These are phyloP conservation scores for Gadopsis marmoratus DNA, from an alignment of 2,797 vertebrate species.

Conservation along the genomic window DNA sequence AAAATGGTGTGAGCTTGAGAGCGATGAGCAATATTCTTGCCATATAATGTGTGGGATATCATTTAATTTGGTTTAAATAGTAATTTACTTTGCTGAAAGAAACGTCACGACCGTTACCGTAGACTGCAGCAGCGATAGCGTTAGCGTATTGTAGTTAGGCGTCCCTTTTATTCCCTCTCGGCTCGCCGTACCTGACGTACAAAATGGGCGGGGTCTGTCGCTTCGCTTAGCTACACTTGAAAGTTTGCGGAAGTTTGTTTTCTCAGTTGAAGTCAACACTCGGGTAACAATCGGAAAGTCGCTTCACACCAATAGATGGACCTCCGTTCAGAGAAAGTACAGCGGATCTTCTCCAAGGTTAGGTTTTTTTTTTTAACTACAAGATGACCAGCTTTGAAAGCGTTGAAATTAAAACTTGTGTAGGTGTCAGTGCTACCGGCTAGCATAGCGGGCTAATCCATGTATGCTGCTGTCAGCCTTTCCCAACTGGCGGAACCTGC, in stretches of 20 bases:
- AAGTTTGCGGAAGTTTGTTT: conserved; percentile 84
- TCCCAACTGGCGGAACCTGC: conserved; percentile 70
- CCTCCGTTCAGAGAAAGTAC: conserved; percentile 75
- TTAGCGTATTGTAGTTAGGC: not conserved
- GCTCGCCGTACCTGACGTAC: conserved; percentile 54
- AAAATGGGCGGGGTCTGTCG: conserved; percentile 12
- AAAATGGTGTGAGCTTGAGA: conserved; percentile 19
- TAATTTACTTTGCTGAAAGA: not conserved
- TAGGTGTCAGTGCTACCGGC: not conserved
- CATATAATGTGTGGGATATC: not conserved
- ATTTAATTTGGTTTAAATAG: not conserved
- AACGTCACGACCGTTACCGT: not conserved
- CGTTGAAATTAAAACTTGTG: not conserved
- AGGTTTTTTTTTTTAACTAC: conserved; percentile 18
- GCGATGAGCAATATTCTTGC: not conserved
- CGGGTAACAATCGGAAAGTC: accelerated
- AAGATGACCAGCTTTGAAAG: accelerated
- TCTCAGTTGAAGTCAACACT: conserved; percentile 6
- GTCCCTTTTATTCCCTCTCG: not conserved
- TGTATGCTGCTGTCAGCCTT: not conserved
- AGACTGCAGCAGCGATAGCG: too few species aligned
- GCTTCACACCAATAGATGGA: conserved; percentile 76
- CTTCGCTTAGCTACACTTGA: conserved; percentile 5
- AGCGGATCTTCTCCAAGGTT: conserved; percentile 83
- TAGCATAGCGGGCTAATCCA: not conserved